Conservation (phyloP, 1,140 invertebrate species). For the Drosophila varians region DNA sequence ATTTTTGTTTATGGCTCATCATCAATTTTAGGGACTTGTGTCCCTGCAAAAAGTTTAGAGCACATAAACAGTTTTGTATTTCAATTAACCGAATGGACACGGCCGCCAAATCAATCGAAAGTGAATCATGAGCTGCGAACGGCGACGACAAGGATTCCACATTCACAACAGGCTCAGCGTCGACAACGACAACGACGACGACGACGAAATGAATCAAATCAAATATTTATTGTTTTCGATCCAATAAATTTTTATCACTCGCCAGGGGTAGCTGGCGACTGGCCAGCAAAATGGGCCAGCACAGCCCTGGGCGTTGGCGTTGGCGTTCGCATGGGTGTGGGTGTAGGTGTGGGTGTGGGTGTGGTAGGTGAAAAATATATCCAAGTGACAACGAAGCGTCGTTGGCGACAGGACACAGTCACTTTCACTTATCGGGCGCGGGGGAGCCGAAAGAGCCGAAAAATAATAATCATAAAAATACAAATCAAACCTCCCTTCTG, state of each 20-base stretch:
- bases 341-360: slow-evolving; percentile 27
- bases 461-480: slow-evolving; percentile 66
- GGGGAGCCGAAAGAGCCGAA: too few species aligned
- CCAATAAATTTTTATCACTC: slow-evolving; percentile 81
- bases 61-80: slow-evolving; percentile 52
- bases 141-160: not conserved
- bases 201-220: slow-evolving; percentile 75
- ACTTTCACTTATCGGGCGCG: slow-evolving; percentile 51
- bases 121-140: slow-evolving; percentile 53
- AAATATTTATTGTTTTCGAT: slow-evolving; percentile 82
- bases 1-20: slow-evolving; percentile 8
- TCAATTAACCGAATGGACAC: slow-evolving; percentile 66
- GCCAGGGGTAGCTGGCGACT: slow-evolving; percentile 43
- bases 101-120: slow-evolving; percentile 59
- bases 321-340: slow-evolving; percentile 3
- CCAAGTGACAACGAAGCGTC: slow-evolving; percentile 21
- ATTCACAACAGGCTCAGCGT: not conserved
- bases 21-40: not conserved
- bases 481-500: slow-evolving; percentile 38
- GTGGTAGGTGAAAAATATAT: slow-evolving; percentile 53
- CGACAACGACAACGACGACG: not conserved
- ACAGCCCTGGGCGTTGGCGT: slow-evolving; percentile 12
- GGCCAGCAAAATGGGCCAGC: slow-evolving; percentile 1
- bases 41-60: slow-evolving; percentile 1
- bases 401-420: slow-evolving; percentile 43